Conservation (phyloP, 2,888 invertebrate species). For the Nasonia oneida region DNA sequence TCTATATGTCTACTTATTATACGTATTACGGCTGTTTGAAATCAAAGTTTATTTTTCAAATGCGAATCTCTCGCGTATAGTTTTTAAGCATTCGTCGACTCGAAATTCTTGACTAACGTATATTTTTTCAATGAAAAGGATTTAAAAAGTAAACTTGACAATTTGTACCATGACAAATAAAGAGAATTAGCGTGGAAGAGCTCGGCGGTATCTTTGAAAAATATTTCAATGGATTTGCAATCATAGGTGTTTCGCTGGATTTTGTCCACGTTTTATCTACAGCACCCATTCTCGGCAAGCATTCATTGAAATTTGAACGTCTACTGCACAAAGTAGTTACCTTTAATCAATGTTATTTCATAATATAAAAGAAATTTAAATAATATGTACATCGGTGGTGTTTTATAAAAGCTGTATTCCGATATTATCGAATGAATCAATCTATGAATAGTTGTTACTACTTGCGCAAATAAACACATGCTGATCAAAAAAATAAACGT, state of each 20-base stretch:
- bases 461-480: conserved; percentile 64
- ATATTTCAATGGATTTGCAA: conserved; percentile 55
- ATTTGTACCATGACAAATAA: conserved; percentile 54
- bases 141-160: conserved; percentile 47
- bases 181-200: conserved; percentile 6
- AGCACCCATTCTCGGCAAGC: conserved; percentile 75
- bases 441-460: conserved; percentile 74
- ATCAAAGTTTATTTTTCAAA: conserved; percentile 18
- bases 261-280: conserved; percentile 74
- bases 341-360: conserved; percentile 77
- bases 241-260: conserved; percentile 58
- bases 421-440: conserved; percentile 74
- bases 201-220: not conserved
- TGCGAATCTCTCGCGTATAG: not conserved
- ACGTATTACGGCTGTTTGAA: not conserved
- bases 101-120: conserved; percentile 27
- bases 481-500: conserved; percentile 48
- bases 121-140: conserved; percentile 43
- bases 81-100: conserved; percentile 40
- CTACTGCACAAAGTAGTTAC: conserved; percentile 78
- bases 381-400: conserved; percentile 76
- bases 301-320: conserved; percentile 76
- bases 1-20: not conserved
- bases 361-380: conserved; percentile 70
- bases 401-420: conserved; percentile 78